Evolutionary conservation across 2,113 vertebrate species (phyloP), one percentile per base, ranked within the genome.

Genomic region (Speoplatyrhinus poulsoni): DNA sequence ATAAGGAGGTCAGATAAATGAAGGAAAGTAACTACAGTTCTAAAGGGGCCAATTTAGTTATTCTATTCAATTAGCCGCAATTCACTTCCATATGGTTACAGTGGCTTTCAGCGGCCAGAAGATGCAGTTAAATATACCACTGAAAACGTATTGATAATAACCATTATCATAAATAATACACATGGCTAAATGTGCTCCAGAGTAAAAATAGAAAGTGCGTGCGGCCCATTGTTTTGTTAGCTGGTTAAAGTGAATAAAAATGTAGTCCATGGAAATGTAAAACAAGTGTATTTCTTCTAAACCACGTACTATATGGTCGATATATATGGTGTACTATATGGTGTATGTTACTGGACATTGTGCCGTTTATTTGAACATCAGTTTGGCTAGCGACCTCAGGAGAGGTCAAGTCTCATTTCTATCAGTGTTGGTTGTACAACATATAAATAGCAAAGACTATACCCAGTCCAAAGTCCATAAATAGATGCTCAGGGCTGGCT

Each of bases 1-100:
- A 52, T 81, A 87, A 90, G 52, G 73, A 84, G 90, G 88, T 84
- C 84, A 80, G 72, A 83, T 15, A 71, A 62, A 60, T 67, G 72
- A 81, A 7, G 13, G 67, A 13, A 54, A 60, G 13, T 12, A 52
- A 15, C 11, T 11, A 12, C 55, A 54, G 67, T 57, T 65, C 71
- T 65, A 75, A 19, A 8, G 11, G 41, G 63, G 74, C 63, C 49
- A 65, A 71, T 71, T 70, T 62, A 60, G 59, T 67, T 76, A 58
- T 85, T 72, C 76, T 60, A 53, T 87, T 89, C 74, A 82, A 80
- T 90, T 76, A 86, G 85, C 80, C 76, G 77, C 72, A 53, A 65
- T 57, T 82, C 59, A 76, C 60, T 77, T 85, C 81, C 84, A 85
- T 71, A 87, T 85, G 85, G 77, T 46, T 41, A 55, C 46, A 0